These are phyloP conservation scores for Catocala sponsa DNA, from an alignment of 2,888 invertebrate species.

Conservation along the genomic window DNA sequence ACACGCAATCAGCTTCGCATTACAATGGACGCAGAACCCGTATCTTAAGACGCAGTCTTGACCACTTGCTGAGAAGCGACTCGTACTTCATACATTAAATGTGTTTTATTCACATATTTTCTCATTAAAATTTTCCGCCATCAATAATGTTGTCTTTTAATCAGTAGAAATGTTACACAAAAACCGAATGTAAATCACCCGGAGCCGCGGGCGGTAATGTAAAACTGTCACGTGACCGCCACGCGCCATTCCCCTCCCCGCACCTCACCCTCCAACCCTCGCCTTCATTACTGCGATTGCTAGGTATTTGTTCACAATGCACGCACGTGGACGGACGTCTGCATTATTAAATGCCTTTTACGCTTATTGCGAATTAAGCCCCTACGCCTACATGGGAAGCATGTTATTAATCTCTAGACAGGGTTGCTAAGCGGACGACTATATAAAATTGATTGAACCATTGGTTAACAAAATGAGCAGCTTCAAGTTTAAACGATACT, in stretches of 20 bases:
- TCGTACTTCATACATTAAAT: neutral
- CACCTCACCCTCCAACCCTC: conserved; percentile 60
- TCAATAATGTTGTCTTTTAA: conserved; percentile 58
- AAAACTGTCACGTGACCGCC: conserved; percentile 83
- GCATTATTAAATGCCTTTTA: conserved; percentile 89
- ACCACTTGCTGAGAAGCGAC: neutral
- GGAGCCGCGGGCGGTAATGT: conserved; percentile 68
- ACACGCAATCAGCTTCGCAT: too few relatives aligned
- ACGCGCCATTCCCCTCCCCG: conserved; percentile 62
- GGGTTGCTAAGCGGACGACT: conserved; percentile 54
- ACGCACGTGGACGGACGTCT: conserved; percentile 82
- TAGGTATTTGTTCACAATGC: conserved; percentile 80
- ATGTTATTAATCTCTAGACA: conserved; percentile 74
- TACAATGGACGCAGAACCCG: too few relatives aligned
- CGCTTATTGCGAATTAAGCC: conserved; percentile 84
- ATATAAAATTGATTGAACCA: conserved; percentile 56
- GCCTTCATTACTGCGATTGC: conserved; percentile 83
- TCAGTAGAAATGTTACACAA: conserved; percentile 61
- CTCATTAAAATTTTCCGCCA: conserved; percentile 12
- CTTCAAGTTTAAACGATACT: conserved; percentile 23
- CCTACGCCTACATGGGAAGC: conserved; percentile 66
- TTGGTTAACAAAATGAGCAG: conserved; percentile 65
- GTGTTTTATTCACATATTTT: conserved; percentile 4
- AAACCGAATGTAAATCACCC: conserved; percentile 73
- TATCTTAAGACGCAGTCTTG: too few relatives aligned